Evolutionary conservation across 64 coral and sea anemone species (phyloP).

Genomic region (Platygyra sinensis): DNA sequence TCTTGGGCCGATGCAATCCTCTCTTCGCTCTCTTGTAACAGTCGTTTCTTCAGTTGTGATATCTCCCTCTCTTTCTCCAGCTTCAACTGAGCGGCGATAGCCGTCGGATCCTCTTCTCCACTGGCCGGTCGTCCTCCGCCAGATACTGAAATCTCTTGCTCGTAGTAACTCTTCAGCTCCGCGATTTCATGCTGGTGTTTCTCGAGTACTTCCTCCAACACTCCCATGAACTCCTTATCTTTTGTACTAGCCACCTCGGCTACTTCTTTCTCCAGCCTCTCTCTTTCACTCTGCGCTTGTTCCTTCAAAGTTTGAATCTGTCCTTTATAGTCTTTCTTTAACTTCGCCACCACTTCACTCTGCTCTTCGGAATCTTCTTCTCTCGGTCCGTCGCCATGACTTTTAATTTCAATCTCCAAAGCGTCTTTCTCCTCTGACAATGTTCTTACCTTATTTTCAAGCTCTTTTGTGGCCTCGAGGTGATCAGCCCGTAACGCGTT

Average conservation of each 20-base stretch:
- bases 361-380: neutral
- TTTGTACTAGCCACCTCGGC: constrained; percentile 50
- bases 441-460: constrained; percentile 18
- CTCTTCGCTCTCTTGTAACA: constrained; percentile 78
- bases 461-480: constrained; percentile 9
- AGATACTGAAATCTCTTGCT: constrained; percentile 9
- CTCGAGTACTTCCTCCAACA: constrained; percentile 61
- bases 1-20: constrained; percentile 74
- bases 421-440: constrained; percentile 46
- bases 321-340: constrained; percentile 74
- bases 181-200: constrained; percentile 68
- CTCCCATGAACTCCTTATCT: constrained; percentile 69
- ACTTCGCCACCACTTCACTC: constrained; percentile 29
- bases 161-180: constrained; percentile 50
- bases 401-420: neutral
- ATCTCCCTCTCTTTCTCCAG: constrained; percentile 68
- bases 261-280: constrained; percentile 64
- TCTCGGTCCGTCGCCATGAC: neutral
- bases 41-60: constrained; percentile 53
- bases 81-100: constrained; percentile 35
- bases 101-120: neutral
- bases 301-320: constrained; percentile 83
- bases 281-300: constrained; percentile 60
- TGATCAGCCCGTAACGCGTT: constrained; percentile 20
- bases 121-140: neutral